Base-by-base conservation (phyloP, 2,113 vertebrate genomes). In the Microcebus ravelobensis region DNA sequence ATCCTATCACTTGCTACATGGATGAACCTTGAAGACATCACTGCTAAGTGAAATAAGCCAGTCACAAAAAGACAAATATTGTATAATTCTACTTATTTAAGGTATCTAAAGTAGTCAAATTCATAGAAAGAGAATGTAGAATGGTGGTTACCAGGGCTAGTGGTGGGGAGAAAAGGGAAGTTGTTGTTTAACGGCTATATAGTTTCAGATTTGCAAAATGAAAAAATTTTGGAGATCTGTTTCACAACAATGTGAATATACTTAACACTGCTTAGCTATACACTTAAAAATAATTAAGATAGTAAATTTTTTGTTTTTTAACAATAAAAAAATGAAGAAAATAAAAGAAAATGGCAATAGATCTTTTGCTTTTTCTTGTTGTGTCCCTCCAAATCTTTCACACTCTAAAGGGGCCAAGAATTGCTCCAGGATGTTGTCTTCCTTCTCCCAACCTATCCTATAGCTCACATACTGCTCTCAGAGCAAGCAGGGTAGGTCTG, bases 121-220 rank as follows among this genome's bases (percentile, higher is more conserved):
- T 52, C 29, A 77, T 1, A 45, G 21, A 55, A 80, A 92, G 11
- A 57, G 39, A 87, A 59, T 50, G 34, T 7, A 91, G 67, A 95
- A 91, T 34, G n/a, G 27, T 61, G 21, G 50, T 48, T 67, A 76
- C 23, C 11, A 9, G 29, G 71, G 42, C 8, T 45, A 39, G 52
- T 27, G 36, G 68, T 29, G 57, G 14, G n/a, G 50, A 61, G 34
- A 76, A 73, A 82, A 6, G 14, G 25, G 27, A 3, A 52, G 76
- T 42, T 76, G n/a, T 6, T 82, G 63, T 79, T 79, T 50, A 81
- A 42, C 7, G 1, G 27, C 12, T 55, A 55, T 50, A 42, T 2
- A 42, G 39, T 81, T 95, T 82, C 86, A 96, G 87, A 90, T 86
- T 15, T 86, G 52, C 6, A 87, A 81, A 74, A 74, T 14, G 20